phyloP scores from a whole-genome alignment of 2,797 vertebrate genomes.

The Chelmon rostratus region DNA sequence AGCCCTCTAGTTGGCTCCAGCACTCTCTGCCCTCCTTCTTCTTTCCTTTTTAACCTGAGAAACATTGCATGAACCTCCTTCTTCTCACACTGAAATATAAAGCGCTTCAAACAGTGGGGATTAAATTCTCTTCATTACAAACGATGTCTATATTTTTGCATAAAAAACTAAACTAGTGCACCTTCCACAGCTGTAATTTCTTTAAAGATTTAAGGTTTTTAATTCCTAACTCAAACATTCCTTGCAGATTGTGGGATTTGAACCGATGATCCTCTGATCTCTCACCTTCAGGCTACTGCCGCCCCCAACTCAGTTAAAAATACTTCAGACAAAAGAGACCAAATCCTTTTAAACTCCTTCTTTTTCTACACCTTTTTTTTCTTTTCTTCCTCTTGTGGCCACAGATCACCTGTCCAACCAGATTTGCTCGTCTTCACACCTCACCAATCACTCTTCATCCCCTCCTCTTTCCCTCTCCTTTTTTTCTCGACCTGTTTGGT shows the following conservation, averaged over 20 bases:
- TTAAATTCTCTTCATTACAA: too few species aligned
- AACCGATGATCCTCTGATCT: constrained; percentile 51
- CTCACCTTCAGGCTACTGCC: constrained; percentile 48
- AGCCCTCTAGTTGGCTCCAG: too few species aligned
- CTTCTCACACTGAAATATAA: too few species aligned
- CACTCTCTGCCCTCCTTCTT: too few species aligned
- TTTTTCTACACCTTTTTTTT: constrained; percentile 19
- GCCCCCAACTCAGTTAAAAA: constrained; percentile 28
- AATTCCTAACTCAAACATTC: constrained; percentile 39
- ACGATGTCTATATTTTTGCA: background rate
- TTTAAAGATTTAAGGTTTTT: constrained; percentile 27
- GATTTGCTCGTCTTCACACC: constrained; percentile 78
- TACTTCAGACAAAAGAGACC: constrained; percentile 49
- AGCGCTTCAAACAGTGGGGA: too few species aligned
- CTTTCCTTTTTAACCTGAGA: too few species aligned
- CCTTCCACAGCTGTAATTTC: constrained; percentile 34
- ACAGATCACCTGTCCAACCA: constrained; percentile 73
- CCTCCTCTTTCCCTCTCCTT: constrained; percentile 32
- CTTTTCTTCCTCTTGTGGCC: constrained; percentile 32
- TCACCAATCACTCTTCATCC: constrained; percentile 80
- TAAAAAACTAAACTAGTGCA: background rate
- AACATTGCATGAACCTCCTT: too few species aligned
- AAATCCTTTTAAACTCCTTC: constrained; percentile 59
- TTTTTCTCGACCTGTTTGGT: constrained; percentile 46
- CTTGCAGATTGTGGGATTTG: constrained; percentile 50